Evolutionary conservation across 2,797 vertebrate genomes (phyloP), one percentile per base, ranked within the genome.

Genomic region (Catostomus latipinnis): DNA sequence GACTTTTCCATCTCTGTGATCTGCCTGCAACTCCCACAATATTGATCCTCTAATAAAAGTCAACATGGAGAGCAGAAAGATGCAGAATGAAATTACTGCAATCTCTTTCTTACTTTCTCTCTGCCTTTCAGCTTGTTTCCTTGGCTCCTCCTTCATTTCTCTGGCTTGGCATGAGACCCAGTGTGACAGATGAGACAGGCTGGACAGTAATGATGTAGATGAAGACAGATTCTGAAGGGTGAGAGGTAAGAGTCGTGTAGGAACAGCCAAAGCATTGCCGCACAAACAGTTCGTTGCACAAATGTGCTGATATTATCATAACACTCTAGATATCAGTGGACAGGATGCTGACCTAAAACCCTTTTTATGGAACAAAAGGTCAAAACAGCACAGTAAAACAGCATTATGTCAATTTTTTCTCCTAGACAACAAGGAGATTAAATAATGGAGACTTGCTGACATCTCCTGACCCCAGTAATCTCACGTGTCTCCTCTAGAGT

Each of bases 31-130:
- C 81, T 94, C 94, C 92, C 93, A 92, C 84, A 90, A 43, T 95
- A 96, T 95, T 93, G 94, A 95, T 95, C 94, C 92, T 91, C 91
- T 94, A 95, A 95, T 95, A 95, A 94, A 95, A 95, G 93, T 93
- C 94, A 94, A 92, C 73, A 69, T 73, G 58, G 65, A 83, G 73
- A 65, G 76, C 76, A 72, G 81, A 71, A 82, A 78, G 92, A 82
- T 74, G 77, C 93, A 93, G 95, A 95, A 95, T 95, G 92, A 95
- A 95, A 95, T 96, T 94, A 95, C 93, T 13, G 74, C 45, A 9
- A 43, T 72, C 69, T 66, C 70, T 81, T 75, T 70, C 68, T 54
- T 22, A 68, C 58, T 78, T 74, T 75, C 60, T 54, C 34, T 34
- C 34, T 34, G 57, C 79, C 78, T 74, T 69, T 82, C 49, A 34